phyloP scores from a whole-genome alignment of 2,113 vertebrate species.

The Cinclus mexicanus region DNA sequence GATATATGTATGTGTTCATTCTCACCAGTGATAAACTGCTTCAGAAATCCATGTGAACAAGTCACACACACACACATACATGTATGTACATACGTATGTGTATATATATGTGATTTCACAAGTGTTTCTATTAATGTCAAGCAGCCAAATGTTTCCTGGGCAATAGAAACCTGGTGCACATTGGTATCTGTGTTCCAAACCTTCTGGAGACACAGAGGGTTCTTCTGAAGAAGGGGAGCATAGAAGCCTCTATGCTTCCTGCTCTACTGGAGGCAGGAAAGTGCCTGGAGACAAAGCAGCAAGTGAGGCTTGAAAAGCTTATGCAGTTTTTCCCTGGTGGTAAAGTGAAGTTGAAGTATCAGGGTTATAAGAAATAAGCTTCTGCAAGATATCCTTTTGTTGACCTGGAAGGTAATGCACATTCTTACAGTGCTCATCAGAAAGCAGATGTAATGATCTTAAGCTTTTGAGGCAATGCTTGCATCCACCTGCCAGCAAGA shows the following conservation, averaged over 20 bases:
- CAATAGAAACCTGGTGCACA: background rate
- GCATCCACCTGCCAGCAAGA: background rate
- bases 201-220: background rate
- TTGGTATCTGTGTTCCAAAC: background rate
- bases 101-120: background rate
- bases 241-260: background rate
- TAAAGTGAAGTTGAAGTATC: background rate
- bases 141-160: background rate
- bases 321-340: background rate
- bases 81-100: fast-evolving
- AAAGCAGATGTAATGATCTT: background rate
- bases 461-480: background rate
- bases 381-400: background rate
- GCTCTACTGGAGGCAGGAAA: background rate
- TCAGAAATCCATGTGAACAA: background rate
- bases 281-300: background rate
- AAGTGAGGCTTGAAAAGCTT: conserved; percentile 3
- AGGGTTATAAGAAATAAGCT: background rate
- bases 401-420: conserved; percentile 12
- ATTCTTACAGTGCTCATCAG: background rate
- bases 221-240: background rate
- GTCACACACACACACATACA: background rate
- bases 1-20: background rate
- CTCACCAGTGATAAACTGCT: background rate
- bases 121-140: background rate